These are phyloP conservation scores for Ennomos erosarius DNA, from an alignment of 2,888 invertebrate genomes.

Conservation along the genomic window DNA sequence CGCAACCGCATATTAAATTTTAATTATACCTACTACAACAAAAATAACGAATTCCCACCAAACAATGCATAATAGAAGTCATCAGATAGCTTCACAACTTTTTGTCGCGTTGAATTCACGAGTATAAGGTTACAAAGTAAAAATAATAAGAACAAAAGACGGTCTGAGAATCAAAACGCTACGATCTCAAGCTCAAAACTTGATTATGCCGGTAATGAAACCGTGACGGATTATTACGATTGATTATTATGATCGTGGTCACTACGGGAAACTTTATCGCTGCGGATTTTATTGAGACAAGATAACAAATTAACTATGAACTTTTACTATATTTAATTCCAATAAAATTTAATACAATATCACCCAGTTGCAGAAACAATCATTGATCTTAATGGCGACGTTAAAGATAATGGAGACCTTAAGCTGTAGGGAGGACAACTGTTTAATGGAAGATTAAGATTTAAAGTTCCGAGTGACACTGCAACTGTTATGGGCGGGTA, in stretches of 20 bases:
- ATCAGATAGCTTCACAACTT: slow-evolving; percentile 38
- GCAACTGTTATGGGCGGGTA: no score
- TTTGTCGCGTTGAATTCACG: slow-evolving; percentile 31
- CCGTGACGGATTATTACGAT: slow-evolving; percentile 13
- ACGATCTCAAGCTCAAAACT: slow-evolving; percentile 16
- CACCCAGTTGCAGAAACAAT: no score
- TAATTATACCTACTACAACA: slow-evolving; percentile 42
- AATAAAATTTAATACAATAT: no score
- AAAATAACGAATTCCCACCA: slow-evolving; percentile 48
- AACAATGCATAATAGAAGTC: slow-evolving; percentile 49
- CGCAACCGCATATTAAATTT: slow-evolving; percentile 28
- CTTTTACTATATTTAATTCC: neutral
- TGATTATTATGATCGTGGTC: slow-evolving; percentile 2
- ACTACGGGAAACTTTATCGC: slow-evolving; percentile 3
- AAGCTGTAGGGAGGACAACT: no score
- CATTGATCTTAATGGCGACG: no score
- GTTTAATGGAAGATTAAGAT: no score
- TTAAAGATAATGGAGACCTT: no score
- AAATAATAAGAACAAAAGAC: slow-evolving; percentile 29
- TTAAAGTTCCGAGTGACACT: no score
- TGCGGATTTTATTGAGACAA: slow-evolving; percentile 8
- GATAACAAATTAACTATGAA: slow-evolving; percentile 18
- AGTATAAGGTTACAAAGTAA: slow-evolving; percentile 43
- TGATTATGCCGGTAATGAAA: slow-evolving; percentile 14
- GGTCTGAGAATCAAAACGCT: slow-evolving; percentile 7